Evolutionary conservation across 1,140 invertebrate species (phyloP), one percentile per base, ranked within the genome.

Genomic region (Drosophila takahashii): DNA sequence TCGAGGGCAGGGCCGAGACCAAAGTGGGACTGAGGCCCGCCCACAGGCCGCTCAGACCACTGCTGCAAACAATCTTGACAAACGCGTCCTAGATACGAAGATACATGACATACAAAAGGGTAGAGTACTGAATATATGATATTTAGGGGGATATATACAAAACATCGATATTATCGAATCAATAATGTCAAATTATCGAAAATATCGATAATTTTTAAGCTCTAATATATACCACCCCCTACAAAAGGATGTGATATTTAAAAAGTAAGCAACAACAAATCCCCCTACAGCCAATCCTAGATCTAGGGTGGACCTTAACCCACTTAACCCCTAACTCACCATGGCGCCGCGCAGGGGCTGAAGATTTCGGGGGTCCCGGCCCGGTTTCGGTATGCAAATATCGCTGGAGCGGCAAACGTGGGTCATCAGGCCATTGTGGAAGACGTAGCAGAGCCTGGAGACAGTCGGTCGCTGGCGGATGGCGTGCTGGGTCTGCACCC

Each of bases 371-470:
- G 90, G 92, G 90, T 60, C 16, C 7, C 44, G 48, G 0, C 92
- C 92, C 61, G 92, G 52, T 91, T 93, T 80, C 0, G 93, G 93
- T 48, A 94, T 86, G 93, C 97, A 98, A 1, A 77, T 48, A n/a
- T 48, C 51, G 8, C 58, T 62, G 2, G 61, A 47, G 10, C 95
- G 95, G 93, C 98, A 99, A n/a, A 99, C 92, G 91, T 99, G 98
- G 92, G 99, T 99, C 98, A 99, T 99, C 18, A 99, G 93, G 1
- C 98, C 98, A 94, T 99, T 99, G 91, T 98, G 98, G 92, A 99
- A 99, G 16, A 99, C 92, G 93, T 98, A 99, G 93, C 98, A 99
- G 92, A 97, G 96, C 72, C 97, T 97, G 32, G 95, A 96, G 5
- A 96, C 45, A 98, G 93, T 54, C 97, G 94, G 78, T 98, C 98